Evolutionary conservation across 2,888 invertebrate genomes (phyloP), one percentile per base, ranked within the genome.

Genomic region (Xestobium rufovillosum): DNA sequence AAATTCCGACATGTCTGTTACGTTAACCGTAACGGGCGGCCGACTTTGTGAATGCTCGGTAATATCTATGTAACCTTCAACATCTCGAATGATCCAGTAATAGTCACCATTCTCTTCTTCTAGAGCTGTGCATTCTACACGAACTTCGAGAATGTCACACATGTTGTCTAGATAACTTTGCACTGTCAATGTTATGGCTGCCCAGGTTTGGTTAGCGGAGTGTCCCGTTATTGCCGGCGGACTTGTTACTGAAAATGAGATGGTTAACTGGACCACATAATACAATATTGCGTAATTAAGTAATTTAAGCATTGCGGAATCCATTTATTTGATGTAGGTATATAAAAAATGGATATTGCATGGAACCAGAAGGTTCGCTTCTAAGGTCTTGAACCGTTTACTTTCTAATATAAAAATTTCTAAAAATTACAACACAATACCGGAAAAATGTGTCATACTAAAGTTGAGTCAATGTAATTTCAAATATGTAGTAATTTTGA

Each of bases 191-290:
- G 19, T 10, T 2, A 46, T 8, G n/a, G 17, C 16, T 1, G 17
- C 26, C 11, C 14, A 30, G 8, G 39, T 41, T 11, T 34, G 39
- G n/a, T 16, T 6, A n/a, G 26, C 9, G 3, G 13, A 9, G 6
- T 19, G 2, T 14, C 6, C 26, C 12, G 10, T 16, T 16, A 38
- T 25, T 2, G 10, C 25, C 11, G 47, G 44, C 8, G 44, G 34
- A 30, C 30, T 27, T 14, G 35, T 30, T 9, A 19, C 43, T 45
- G 26, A 28, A 43, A 43, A n/a, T n/a, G n/a, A n/a, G n/a, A n/a
- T n/a, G n/a, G n/a, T n/a, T n/a, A n/a, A n/a, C n/a, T n/a, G n/a
- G n/a, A n/a, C n/a, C n/a, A n/a, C n/a, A n/a, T n/a, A n/a, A n/a
- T n/a, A n/a, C n/a, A n/a, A n/a, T n/a, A n/a, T n/a, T n/a, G n/a